Conservation (phyloP, 2,113 vertebrate species). For the Apteryx mantelli region DNA sequence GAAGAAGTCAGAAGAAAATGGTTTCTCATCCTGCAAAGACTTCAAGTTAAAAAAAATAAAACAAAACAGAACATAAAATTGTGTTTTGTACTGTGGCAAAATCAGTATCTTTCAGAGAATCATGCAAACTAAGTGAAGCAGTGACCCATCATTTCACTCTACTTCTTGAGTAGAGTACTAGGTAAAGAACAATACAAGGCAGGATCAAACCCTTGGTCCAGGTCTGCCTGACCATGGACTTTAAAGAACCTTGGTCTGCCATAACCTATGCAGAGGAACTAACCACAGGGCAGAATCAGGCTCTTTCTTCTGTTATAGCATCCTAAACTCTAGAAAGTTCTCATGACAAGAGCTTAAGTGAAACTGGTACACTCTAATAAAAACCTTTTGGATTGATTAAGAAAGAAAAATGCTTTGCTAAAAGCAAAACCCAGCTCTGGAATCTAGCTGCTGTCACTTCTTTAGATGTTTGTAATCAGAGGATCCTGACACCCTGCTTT, state of each 20-base stretch:
- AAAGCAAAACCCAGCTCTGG: neutral
- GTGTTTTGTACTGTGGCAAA: neutral
- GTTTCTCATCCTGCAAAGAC: neutral
- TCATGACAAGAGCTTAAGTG: neutral
- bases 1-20: neutral
- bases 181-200: neutral
- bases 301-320: neutral
- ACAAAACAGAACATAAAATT: neutral
- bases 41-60: neutral
- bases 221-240: neutral
- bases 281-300: neutral
- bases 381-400: neutral
- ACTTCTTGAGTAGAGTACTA: neutral
- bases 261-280: neutral
- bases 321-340: neutral
- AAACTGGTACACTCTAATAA: neutral
- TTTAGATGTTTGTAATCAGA: neutral
- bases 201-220: neutral
- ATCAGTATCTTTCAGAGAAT: neutral
- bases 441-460: neutral
- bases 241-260: neutral
- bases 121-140: neutral
- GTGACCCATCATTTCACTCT: neutral
- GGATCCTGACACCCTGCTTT: neutral
- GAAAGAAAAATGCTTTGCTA: rapidly evolving